phyloP scores from a whole-genome alignment of 2,797 vertebrate species.

The Xiphophorus birchmanni region DNA sequence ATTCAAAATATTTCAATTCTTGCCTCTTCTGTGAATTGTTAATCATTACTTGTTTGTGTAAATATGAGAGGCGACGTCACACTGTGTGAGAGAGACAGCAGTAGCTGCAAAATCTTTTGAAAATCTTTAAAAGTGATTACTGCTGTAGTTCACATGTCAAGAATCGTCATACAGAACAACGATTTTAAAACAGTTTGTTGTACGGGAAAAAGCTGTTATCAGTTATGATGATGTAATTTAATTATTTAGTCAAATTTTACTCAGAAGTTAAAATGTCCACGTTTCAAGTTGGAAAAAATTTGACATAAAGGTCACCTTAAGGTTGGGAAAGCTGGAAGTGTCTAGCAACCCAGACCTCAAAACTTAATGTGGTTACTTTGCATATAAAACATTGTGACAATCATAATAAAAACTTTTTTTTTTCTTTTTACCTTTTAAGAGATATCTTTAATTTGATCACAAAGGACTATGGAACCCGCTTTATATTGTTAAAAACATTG shows the following conservation, averaged over 20 bases:
- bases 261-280: not conserved
- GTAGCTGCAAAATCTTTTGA: not conserved
- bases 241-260: not conserved
- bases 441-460: not conserved
- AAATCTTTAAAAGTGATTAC: not conserved
- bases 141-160: not conserved
- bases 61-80: not conserved
- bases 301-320: not conserved
- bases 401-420: not conserved
- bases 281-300: not conserved
- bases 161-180: not conserved
- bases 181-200: not conserved
- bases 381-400: not conserved
- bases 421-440: not conserved
- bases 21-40: not conserved
- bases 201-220: not conserved
- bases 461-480: not conserved
- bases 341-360: not conserved
- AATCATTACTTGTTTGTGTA: not conserved
- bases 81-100: not conserved
- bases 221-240: not conserved
- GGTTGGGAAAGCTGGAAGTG: not conserved
- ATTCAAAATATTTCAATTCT: not conserved
- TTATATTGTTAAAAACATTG: not conserved
- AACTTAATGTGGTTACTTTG: not conserved